phyloP scores from a whole-genome alignment of 2,797 vertebrate genomes.

The Phoebastria nigripes region DNA sequence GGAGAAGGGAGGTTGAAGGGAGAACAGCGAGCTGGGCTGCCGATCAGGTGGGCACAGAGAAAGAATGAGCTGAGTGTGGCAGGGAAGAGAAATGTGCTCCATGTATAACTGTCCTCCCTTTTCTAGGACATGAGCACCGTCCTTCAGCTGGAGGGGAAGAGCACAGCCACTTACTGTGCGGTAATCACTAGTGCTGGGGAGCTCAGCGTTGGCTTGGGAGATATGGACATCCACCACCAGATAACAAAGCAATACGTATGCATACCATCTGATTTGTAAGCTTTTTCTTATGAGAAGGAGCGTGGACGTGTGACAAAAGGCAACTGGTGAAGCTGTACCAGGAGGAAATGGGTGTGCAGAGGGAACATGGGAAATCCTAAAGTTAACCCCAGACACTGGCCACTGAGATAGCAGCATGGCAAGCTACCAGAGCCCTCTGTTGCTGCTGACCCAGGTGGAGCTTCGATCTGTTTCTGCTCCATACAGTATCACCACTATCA shows the following conservation, averaged over 20 bases:
- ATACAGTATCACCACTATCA: neutral
- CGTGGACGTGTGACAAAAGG: neutral
- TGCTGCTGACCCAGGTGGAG: neutral
- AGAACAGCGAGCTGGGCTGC: neutral
- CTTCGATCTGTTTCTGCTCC: neutral
- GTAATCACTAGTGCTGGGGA: slow-evolving; percentile 82
- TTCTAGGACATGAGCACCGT: slow-evolving; percentile 81
- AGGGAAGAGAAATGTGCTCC: neutral
- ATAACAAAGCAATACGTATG: slow-evolving; percentile 86
- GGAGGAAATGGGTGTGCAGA: neutral
- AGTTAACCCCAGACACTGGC: neutral
- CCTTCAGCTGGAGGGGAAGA: slow-evolving; percentile 74
- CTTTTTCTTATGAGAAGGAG: neutral
- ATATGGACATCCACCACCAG: slow-evolving; percentile 89
- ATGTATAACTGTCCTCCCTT: neutral
- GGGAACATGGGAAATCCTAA: neutral
- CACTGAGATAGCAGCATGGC: neutral
- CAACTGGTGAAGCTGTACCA: neutral
- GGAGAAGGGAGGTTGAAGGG: neutral
- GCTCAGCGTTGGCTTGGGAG: slow-evolving; percentile 83
- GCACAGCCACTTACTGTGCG: slow-evolving; percentile 88
- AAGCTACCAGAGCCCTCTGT: neutral
- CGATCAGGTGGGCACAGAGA: neutral
- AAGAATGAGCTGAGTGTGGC: neutral
- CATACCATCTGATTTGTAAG: neutral